Percentiles rank a stretch among this genome's conserved stretches.
phyloP scores from a whole-genome alignment of 2,113 vertebrate genomes.

The Noturus placidus region DNA sequence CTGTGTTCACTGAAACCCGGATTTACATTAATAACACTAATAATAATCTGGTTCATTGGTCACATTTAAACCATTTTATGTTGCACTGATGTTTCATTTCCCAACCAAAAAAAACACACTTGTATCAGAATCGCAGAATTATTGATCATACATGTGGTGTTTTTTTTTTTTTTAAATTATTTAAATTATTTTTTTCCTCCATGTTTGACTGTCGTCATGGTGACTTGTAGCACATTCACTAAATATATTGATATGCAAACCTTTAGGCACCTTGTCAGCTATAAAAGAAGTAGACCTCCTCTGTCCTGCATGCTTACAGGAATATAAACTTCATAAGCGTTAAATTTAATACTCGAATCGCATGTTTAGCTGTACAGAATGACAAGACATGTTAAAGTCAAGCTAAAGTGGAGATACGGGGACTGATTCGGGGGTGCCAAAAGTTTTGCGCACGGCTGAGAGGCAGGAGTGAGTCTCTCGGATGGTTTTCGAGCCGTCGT shows the following conservation, averaged over 20 bases:
- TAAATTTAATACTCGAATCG: background rate
- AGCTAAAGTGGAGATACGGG: background rate
- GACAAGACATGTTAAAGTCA: background rate
- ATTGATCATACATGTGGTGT: too few species aligned
- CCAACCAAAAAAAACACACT: too few species aligned
- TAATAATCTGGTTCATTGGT: background rate
- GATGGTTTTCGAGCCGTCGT: background rate
- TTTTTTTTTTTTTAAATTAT: too few species aligned
- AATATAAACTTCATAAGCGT: background rate
- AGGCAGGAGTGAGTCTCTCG: background rate
- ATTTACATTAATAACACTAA: background rate
- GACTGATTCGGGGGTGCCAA: background rate
- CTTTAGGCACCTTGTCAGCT: too few species aligned
- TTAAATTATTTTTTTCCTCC: too few species aligned
- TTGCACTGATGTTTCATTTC: too few species aligned
- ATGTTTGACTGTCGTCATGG: too few species aligned
- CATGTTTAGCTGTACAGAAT: background rate
- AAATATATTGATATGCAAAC: too few species aligned
- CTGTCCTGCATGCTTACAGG: background rate
- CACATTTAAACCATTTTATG: background rate
- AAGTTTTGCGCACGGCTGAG: background rate
- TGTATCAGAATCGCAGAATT: too few species aligned
- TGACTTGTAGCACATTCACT: too few species aligned
- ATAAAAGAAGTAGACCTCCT: too few species aligned
- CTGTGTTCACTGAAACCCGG: background rate